These are phyloP conservation scores for Drosophila incognita DNA, from an alignment of 2,888 invertebrate genomes.

Conservation along the genomic window DNA sequence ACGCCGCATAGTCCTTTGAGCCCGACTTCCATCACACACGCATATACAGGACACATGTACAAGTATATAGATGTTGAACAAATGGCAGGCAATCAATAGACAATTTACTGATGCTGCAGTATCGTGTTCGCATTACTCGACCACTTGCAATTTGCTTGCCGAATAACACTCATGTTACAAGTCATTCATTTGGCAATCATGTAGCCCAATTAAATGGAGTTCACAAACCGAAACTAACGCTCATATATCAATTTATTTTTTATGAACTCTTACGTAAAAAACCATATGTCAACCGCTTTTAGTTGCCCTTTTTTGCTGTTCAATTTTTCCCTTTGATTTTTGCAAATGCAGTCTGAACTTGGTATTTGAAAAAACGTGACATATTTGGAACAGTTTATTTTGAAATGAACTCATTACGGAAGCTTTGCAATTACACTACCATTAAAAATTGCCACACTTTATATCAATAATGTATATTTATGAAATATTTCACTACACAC, in stretches of 20 bases:
- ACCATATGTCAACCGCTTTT: constrained; percentile 25
- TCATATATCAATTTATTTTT: constrained; percentile 42
- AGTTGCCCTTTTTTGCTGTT: constrained; percentile 1
- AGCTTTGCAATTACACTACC: constrained; percentile 58
- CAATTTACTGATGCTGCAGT: constrained; percentile 67
- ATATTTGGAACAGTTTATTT: constrained; percentile 44
- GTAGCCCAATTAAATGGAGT: constrained; percentile 69
- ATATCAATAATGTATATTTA: constrained; percentile 29
- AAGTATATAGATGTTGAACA: constrained; percentile 21
- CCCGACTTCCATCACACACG: constrained; percentile 2
- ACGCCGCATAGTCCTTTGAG: constrained; percentile 5
- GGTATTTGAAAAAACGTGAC: constrained; percentile 37
- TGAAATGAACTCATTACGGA: constrained; percentile 56
- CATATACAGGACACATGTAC: neutral
- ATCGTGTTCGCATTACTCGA: constrained; percentile 27
- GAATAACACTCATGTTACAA: constrained; percentile 60
- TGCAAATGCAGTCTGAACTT: constrained; percentile 29
- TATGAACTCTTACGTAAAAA: constrained; percentile 33
- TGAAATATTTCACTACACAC: constrained; percentile 20
- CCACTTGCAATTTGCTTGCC: constrained; percentile 58
- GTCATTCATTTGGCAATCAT: constrained; percentile 77
- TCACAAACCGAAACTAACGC: constrained; percentile 27
- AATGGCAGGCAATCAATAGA: constrained; percentile 69
- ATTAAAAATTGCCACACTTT: constrained; percentile 18
- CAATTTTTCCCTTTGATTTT: neutral